phyloP scores from a whole-genome alignment of 2,113 vertebrate species.

The Piaya cayana region DNA sequence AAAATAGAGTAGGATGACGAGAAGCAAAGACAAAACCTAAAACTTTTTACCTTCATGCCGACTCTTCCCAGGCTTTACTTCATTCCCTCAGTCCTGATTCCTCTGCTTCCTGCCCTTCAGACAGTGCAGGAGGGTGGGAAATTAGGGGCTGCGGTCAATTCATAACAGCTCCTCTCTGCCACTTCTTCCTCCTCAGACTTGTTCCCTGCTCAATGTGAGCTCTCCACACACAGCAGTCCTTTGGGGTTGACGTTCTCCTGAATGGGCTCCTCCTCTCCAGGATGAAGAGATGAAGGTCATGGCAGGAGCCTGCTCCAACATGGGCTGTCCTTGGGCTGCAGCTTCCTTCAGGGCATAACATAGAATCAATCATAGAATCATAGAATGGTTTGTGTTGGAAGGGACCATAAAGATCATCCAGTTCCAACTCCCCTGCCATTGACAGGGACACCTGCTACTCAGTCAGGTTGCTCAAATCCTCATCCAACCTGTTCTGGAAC shows the following conservation, averaged over 20 bases:
- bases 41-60: neutral
- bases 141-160: neutral
- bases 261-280: neutral
- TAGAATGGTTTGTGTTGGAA: too few relatives aligned
- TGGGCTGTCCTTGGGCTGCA: neutral
- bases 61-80: neutral
- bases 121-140: neutral
- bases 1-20: neutral
- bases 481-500: too few relatives aligned
- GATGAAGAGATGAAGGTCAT: neutral
- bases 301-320: rapidly evolving
- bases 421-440: too few relatives aligned
- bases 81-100: too few relatives aligned
- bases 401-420: too few relatives aligned
- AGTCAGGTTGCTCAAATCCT: too few relatives aligned
- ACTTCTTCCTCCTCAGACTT: neutral
- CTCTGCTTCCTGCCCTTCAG: neutral
- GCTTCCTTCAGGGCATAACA: neutral
- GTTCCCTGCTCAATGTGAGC: rapidly evolving
- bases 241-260: rapidly evolving
- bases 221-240: neutral
- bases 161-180: neutral
- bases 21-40: neutral
- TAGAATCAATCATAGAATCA: too few relatives aligned
- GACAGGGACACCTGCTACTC: too few relatives aligned